Evolutionary conservation across 1,140 invertebrate genomes (phyloP), one percentile per base, ranked within the genome.

Genomic region (Apis dorsata): DNA sequence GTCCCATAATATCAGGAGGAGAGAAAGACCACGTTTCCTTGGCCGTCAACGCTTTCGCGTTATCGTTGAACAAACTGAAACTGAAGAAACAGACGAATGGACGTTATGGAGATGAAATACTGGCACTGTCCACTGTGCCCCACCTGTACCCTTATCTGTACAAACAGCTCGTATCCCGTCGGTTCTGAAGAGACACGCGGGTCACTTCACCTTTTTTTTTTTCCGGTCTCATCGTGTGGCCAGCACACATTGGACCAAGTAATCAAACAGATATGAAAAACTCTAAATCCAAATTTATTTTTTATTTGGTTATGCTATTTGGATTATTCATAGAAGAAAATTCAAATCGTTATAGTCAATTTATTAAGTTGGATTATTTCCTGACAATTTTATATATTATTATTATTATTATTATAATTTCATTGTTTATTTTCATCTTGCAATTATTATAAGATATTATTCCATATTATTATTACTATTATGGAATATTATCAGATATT

Each of bases 101-200:
- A 91, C 86, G 89, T 86, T 66, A 78, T 57, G 65, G 70, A 91
- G 90, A 92, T 92, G 92, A 93, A 93, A 92, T 91, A 88, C 89
- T 87, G 86, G 90, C 90, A 93, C 91, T 93, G 92, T 93, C 92
- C 92, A 93, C 87, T 92, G 83, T 83, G 91, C 85, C 90, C 89
- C 90, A 91, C 91, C 91, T 92, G 90, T 92, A 87, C 79, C 88
- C 90, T 93, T 93, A 93, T 93, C 92, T 92, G 88, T 89, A 90
- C 90, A 93, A 93, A 93, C 91, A 93, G 79, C 73, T 73, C 90
- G 88, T 91, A 91, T 93, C 90, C 85, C 91, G 89, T 89, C 91
- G 82, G 83, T 85, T 82, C 88, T 85, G 90, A 77, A 87, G 79
- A 91, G 89, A 87, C 86, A 79, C 83, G 85, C 84, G 87, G 90